Percentiles rank a stretch among this genome's conserved stretches.
These are phyloP conservation scores for Drosophila aldrichi DNA, from an alignment of 2,888 invertebrate species.

Conservation along the genomic window DNA sequence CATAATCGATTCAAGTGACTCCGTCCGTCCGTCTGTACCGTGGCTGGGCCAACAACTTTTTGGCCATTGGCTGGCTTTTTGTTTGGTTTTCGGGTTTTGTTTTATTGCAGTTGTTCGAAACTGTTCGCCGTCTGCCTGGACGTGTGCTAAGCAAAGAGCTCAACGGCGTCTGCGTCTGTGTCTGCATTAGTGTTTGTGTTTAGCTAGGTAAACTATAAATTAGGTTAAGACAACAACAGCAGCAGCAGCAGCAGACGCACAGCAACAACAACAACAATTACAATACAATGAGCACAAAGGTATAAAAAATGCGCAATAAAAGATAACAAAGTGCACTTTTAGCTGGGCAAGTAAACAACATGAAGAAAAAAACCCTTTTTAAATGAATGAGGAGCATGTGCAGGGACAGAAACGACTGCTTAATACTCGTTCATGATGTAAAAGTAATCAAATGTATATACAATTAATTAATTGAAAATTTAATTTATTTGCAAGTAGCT, in stretches of 20 bases:
- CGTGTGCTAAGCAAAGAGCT: constrained; percentile 58
- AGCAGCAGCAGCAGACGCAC: constrained; percentile 13
- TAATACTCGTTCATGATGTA: background rate
- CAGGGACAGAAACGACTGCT: background rate
- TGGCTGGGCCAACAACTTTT: constrained; percentile 50
- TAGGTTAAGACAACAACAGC: constrained; percentile 75
- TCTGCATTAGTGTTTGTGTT: constrained; percentile 22
- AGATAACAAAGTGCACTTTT: constrained; percentile 82
- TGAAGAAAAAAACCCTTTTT: constrained; percentile 13
- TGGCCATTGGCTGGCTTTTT: constrained; percentile 41
- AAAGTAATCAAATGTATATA: background rate
- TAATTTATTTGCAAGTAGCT: too few species aligned
- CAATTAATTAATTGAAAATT: too few species aligned
- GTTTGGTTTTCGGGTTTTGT: constrained; percentile 64
- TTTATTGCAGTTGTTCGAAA: constrained; percentile 74
- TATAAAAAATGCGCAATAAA: constrained; percentile 79
- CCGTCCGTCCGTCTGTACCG: constrained; percentile 62
- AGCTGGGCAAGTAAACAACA: constrained; percentile 69
- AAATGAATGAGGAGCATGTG: background rate
- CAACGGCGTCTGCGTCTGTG: constrained; percentile 7
- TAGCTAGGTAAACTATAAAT: constrained; percentile 74
- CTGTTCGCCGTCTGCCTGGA: constrained; percentile 13
- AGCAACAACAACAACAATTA: constrained; percentile 49
- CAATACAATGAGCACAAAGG: constrained; percentile 48
- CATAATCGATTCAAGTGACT: constrained; percentile 81